phyloP scores from a whole-genome alignment of 1,140 invertebrate species.

The Danaus melanippus region DNA sequence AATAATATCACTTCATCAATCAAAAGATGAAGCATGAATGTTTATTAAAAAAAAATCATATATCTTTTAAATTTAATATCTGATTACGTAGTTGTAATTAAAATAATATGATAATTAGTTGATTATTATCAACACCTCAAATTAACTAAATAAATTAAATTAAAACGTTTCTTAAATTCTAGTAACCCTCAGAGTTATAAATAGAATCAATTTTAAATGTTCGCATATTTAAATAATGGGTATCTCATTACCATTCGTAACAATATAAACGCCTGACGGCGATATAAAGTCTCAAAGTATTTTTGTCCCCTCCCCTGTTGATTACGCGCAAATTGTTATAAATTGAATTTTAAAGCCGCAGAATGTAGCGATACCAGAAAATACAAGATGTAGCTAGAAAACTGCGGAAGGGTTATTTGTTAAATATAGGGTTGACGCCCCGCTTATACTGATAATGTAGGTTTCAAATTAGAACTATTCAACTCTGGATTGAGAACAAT shows the following conservation, averaged over 20 bases:
- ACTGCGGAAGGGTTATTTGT: conserved; percentile 51
- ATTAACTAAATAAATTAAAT: no score
- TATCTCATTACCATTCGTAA: conserved; percentile 36
- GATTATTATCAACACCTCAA: no score
- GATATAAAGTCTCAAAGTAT: conserved; percentile 22
- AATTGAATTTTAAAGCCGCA: conserved; percentile 68
- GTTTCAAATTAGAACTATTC: neutral
- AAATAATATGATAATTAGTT: no score
- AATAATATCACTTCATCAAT: no score
- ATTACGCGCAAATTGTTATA: conserved; percentile 70
- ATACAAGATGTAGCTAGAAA: conserved; percentile 36
- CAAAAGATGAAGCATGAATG: no score
- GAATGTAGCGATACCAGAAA: conserved; percentile 25
- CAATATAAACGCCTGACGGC: conserved; percentile 13
- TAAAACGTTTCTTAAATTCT: no score
- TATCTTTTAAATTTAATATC: no score
- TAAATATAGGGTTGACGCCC: conserved; percentile 31
- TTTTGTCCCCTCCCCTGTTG: conserved; percentile 41
- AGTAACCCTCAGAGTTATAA: no score
- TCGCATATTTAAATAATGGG: conserved; percentile 9
- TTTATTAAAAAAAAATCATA: no score
- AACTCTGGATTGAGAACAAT: no score
- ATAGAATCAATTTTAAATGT: neutral
- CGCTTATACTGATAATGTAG: neutral
- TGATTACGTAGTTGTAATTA: no score